Conservation (phyloP, 1,140 invertebrate genomes). For the Leguminivora glycinivorella region DNA sequence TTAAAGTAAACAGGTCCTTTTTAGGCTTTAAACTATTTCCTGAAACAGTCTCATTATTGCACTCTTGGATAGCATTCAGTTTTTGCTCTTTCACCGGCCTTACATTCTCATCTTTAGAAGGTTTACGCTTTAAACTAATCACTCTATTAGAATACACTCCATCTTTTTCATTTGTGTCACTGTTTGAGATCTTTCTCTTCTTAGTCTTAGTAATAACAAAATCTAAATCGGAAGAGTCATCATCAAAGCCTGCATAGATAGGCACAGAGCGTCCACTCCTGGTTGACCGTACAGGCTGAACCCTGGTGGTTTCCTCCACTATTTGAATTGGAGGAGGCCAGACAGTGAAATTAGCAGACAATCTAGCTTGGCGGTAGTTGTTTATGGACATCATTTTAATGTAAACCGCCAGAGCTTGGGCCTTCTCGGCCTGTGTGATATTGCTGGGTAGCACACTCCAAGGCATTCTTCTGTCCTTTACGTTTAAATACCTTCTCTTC, state of each 20-base stretch:
- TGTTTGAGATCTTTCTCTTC: conserved; percentile 61
- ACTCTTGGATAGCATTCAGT: conserved; percentile 36
- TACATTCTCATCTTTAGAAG: conserved; percentile 57
- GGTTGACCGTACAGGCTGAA: conserved; percentile 62
- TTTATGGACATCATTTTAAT: conserved; percentile 71
- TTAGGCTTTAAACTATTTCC: conserved; percentile 39
- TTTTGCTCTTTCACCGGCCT: conserved; percentile 63
- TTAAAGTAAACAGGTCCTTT: conserved; percentile 44
- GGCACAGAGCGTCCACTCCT: conserved; percentile 70
- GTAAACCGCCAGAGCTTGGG: conserved; percentile 64
- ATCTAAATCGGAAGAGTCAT: conserved; percentile 72
- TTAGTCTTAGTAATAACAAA: conserved; percentile 64
- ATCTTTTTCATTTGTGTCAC: conserved; percentile 54
- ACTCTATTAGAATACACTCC: conserved; percentile 55
- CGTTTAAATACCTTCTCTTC: conserved; percentile 69
- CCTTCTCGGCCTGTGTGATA: conserved; percentile 62
- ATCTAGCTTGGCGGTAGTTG: conserved; percentile 62
- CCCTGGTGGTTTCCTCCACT: conserved; percentile 59
- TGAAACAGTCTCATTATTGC: conserved; percentile 35
- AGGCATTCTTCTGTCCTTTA: conserved; percentile 70
- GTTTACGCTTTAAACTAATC: conserved; percentile 65
- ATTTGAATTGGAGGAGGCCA: conserved; percentile 71
- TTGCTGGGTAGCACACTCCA: conserved; percentile 71
- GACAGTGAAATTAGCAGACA: conserved; percentile 53
- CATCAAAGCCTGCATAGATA: conserved; percentile 68